Evolutionary conservation across 2,888 invertebrate genomes (phyloP).

Genomic region (Eudasyphora cyanicolor): DNA sequence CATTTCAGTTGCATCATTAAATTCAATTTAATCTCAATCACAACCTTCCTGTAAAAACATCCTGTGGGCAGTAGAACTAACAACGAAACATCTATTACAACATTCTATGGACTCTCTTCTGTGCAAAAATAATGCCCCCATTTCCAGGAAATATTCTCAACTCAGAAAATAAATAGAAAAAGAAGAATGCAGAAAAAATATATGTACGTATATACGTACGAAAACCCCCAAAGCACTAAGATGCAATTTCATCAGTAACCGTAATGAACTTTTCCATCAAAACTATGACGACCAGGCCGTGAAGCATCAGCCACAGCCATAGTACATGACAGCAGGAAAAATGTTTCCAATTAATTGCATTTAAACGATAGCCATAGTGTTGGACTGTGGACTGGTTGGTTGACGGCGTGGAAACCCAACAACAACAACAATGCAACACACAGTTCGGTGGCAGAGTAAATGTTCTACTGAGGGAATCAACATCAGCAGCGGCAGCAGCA

Average conservation of each 20-base stretch:
- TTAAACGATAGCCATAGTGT: constrained; percentile 44
- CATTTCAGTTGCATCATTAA: not conserved
- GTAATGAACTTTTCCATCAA: constrained; percentile 24
- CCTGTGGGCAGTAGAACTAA: constrained; percentile 44
- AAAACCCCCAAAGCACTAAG: constrained; percentile 25
- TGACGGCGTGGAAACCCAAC: not conserved
- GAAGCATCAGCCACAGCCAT: not conserved
- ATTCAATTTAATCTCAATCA: constrained; percentile 49
- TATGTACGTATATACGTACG: too few relatives aligned
- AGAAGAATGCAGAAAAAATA: not conserved
- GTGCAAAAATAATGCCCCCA: constrained; percentile 49
- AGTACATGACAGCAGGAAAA: not conserved
- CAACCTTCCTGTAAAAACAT: constrained; percentile 53
- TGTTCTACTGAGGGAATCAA: not conserved
- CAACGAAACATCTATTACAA: constrained; percentile 54
- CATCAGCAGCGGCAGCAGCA: too few relatives aligned
- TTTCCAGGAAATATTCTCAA: constrained; percentile 57
- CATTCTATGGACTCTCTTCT: constrained; percentile 45
- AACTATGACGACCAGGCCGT: not conserved
- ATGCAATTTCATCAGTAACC: constrained; percentile 3
- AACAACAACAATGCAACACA: not conserved
- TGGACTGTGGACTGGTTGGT: not conserved
- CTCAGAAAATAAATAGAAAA: constrained; percentile 21
- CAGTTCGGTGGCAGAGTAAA: not conserved
- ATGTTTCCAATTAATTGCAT: constrained; percentile 57